Percentiles rank a stretch among this genome's conserved stretches.
Evolutionary conservation across 2,113 vertebrate genomes (phyloP).

Genomic region (Misgurnus anguillicaudatus): DNA sequence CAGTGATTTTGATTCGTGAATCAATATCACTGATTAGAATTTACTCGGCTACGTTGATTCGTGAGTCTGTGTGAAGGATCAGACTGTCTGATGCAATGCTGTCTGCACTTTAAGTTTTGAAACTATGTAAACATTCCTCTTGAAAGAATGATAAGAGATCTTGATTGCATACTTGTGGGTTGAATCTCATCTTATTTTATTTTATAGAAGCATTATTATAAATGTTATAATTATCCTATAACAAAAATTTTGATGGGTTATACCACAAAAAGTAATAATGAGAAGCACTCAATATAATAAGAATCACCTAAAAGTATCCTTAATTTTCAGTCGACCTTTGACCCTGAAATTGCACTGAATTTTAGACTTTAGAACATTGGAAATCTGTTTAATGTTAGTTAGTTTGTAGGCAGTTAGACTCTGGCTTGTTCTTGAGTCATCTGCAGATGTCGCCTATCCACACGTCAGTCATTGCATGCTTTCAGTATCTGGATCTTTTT

Average conservation of each 20-base stretch:
- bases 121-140: not conserved
- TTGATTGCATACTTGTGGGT: not conserved
- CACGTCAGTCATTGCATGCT: not conserved
- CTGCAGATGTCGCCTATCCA: not conserved
- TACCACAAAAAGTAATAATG: no score
- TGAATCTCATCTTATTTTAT: not conserved
- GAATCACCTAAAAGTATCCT: no score
- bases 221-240: no score
- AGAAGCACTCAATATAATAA: no score
- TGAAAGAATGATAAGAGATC: not conserved
- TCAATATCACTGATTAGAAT: not conserved
- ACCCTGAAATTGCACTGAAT: not conserved
- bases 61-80: no score
- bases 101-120: not conserved
- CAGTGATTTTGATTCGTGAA: not conserved
- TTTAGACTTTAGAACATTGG: not conserved
- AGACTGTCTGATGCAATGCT: not conserved
- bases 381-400: not conserved
- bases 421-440: not conserved
- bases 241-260: no score
- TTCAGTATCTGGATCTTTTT: conserved; percentile 33
- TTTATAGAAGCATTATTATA: not conserved
- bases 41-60: not conserved
- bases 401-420: not conserved
- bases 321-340: not conserved